Evolutionary conservation across 2,888 invertebrate genomes (phyloP).

Genomic region (Pocota personata): DNA sequence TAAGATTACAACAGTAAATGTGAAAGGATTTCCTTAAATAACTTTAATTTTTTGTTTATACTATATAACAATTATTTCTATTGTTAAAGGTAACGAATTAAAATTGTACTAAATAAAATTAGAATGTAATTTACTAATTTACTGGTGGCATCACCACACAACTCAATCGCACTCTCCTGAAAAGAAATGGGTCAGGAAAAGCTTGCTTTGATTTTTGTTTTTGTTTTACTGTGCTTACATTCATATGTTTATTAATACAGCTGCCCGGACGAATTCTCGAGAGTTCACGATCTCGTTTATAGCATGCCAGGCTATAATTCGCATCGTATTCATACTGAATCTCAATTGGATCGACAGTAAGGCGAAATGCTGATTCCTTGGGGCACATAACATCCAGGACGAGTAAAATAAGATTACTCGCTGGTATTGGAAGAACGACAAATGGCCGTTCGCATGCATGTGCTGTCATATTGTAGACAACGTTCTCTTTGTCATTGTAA

Average conservation of each 20-base stretch:
- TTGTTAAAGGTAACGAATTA: conserved; percentile 79
- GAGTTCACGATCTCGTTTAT: conserved; percentile 85
- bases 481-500: conserved; percentile 84
- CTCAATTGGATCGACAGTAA: conserved; percentile 82
- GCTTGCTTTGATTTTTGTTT: too few relatives aligned
- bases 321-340: conserved; percentile 81
- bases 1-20: conserved; percentile 72
- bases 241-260: conserved; percentile 90
- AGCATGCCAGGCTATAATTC: conserved; percentile 86
- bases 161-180: conserved; percentile 87
- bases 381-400: conserved; percentile 89
- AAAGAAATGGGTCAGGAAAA: conserved; percentile 8
- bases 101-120: conserved; percentile 77
- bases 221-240: conserved; percentile 88
- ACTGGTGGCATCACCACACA: conserved; percentile 85
- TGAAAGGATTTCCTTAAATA: conserved; percentile 64
- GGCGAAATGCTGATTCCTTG: conserved; percentile 83
- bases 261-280: conserved; percentile 88
- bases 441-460: conserved; percentile 85
- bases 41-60: conserved; percentile 34
- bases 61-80: conserved; percentile 62
- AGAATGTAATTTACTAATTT: conserved; percentile 78
- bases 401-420: conserved; percentile 90
- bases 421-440: conserved; percentile 89
- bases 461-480: conserved; percentile 83